Evolutionary conservation across 1,140 invertebrate genomes (phyloP), one percentile per base, ranked within the genome.

Genomic region (Caenorhabditis latens): DNA sequence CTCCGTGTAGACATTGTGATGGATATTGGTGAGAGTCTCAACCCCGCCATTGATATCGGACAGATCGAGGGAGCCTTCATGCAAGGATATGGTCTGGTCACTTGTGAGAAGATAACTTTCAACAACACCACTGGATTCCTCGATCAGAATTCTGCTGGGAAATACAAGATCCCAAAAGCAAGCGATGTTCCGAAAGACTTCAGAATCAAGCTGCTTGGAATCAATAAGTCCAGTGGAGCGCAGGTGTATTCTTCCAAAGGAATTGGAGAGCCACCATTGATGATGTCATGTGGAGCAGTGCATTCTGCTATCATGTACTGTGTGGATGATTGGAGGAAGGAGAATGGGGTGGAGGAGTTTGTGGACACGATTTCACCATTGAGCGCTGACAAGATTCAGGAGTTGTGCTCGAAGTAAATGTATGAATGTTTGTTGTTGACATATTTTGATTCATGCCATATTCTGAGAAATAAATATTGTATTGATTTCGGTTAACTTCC

Each of bases 1-100:
- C 75, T 92, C 11, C 87, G 89, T 32, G 91, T 91, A 4, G 92
- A 93, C 83, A 92, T 93, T 79, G 92, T 93, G 0, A 92, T 93
- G 91, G 92, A 93, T 87, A 88, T 92, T 55, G 92, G 92, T 7
- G 90, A 90, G 40, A 92, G 91, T 85, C 61, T 93, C 9, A 93
- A 93, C 82, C 92, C 92, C 50, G 92, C 91, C 46, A 91, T 92
- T 63, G 92, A 93, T 50, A 90, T 90, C 67, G 90, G 90, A 6
- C 90, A 90, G 58, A 90, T 90, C 46, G 90, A 90, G 86, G 92
- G 92, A 53, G 92, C 89, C 9, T 93, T 92, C 89, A 88, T 90
- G 19, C 91, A 92, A 83, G 88, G 88, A 48, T 90, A 90, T 85
- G 91, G 91, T 14, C 48, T 89, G 8, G 87, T 88, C 19, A 89